Conservation (phyloP, 2,888 invertebrate genomes). For the Escarpia spicata region DNA sequence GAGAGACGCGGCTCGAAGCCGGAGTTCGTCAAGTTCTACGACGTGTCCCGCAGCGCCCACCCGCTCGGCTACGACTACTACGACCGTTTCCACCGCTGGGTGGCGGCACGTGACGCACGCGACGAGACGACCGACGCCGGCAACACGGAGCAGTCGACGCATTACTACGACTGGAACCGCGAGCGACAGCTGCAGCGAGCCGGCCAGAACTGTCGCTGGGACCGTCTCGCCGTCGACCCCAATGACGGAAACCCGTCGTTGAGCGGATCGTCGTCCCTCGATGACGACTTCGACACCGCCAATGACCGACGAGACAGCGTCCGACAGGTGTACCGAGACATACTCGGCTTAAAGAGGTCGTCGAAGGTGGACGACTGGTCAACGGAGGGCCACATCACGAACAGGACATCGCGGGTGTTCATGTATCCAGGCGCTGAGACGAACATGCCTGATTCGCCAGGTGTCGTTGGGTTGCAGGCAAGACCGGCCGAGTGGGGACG, state of each 20-base stretch:
- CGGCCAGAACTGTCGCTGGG: neutral
- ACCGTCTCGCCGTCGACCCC: neutral
- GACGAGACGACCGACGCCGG: neutral
- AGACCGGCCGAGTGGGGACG: neutral
- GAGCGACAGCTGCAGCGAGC: neutral
- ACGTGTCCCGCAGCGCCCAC: neutral
- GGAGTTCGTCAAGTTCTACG: slow-evolving; percentile 16
- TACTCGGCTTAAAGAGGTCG: neutral
- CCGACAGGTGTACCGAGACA: neutral
- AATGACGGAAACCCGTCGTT: neutral
- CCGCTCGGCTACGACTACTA: neutral
- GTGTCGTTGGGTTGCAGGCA: neutral
- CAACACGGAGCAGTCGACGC: slow-evolving; percentile 16
- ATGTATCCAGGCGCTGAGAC: neutral
- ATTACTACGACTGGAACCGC: slow-evolving; percentile 12
- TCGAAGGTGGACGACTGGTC: neutral
- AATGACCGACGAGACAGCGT: neutral
- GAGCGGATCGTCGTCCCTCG: neutral
- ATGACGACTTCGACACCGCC: neutral
- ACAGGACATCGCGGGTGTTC: neutral
- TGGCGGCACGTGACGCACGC: neutral
- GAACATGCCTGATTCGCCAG: neutral
- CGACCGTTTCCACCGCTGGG: neutral
- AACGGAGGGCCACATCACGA: neutral
- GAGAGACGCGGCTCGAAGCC: neutral